Base-by-base conservation (phyloP, 1,140 invertebrate genomes). In the Drosophila sucinea region DNA sequence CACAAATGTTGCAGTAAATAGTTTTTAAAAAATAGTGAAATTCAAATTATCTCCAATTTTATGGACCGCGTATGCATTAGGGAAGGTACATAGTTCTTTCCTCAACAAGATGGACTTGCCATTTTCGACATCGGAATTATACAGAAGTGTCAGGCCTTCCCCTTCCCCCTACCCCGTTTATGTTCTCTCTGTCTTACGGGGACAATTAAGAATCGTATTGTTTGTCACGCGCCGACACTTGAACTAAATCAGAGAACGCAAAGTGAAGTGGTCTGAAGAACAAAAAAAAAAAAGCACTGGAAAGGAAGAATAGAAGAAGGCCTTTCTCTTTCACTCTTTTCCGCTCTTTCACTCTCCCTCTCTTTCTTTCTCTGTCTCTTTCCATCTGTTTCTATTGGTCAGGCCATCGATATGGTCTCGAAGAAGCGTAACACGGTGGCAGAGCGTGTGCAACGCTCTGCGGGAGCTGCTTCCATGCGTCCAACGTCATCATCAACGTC, bases 161-260 rank as follows among this genome's bases (percentile, higher is more conserved):
- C 27, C 27, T 29, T 55, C 27, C 8, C 11, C n/a, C 5, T 10
- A 8, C 4, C n/a, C n/a, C 10, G 23, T 51, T 51, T 23, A 35
- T 0, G 3, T 57, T 57, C 23, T 17, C 55, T n/a, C 7, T 27
- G 35, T n/a, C 11, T 10, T n/a, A 60, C 44, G 38, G 58, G 23
- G 44, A 51, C 44, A 51, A 51, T 47, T 51, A 41, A 62, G 65
- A 66, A 70, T 70, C 47, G 17, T 56, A 76, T 85, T 85, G 82
- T 86, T 86, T 81, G 82, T 86, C 82, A 85, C 82, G 82, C 73
- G 79, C 82, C 44, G 40, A 65, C 82, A 85, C 82, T 85, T 85
- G 56, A 85, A 79, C 71, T 60, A 70, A 71, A 79, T 75, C 58
- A 64, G n/a, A 41, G n/a, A 60, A 54, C 25, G 35, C 30, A 44